Evolutionary conservation across 2,888 invertebrate genomes (phyloP).

Genomic region (Mantis religiosa): DNA sequence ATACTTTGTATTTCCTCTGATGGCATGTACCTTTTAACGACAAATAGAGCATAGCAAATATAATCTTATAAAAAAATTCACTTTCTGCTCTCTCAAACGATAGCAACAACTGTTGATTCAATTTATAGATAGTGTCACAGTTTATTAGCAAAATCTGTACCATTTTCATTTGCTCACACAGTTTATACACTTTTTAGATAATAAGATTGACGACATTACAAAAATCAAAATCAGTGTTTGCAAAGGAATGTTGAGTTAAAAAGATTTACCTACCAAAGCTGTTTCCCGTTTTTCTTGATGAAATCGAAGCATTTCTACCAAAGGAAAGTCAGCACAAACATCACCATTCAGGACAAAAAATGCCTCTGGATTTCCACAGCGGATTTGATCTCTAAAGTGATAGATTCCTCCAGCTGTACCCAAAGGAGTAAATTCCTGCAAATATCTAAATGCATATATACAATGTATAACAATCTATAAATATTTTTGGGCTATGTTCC

Average conservation of each 20-base stretch:
- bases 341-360: slow-evolving; percentile 97
- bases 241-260: not conserved
- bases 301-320: slow-evolving; percentile 74
- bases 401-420: slow-evolving; percentile 97
- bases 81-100: too few species aligned
- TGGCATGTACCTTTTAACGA: too few species aligned
- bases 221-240: not conserved
- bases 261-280: slow-evolving; percentile 49
- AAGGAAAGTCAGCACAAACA: slow-evolving; percentile 94
- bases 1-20: too few species aligned
- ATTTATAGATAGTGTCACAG: too few species aligned
- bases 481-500: too few species aligned
- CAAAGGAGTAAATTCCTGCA: slow-evolving; percentile 90
- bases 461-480: too few species aligned
- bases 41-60: too few species aligned
- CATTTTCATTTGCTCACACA: too few species aligned
- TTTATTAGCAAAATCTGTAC: too few species aligned
- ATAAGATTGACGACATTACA: not conserved
- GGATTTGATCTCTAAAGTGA: slow-evolving; percentile 93
- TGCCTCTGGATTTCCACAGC: slow-evolving; percentile 78
- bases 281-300: slow-evolving; percentile 56
- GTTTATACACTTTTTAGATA: not conserved
- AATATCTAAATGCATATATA: slow-evolving; percentile 57
- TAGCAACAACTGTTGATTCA: too few species aligned
- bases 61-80: too few species aligned